Base-by-base conservation (phyloP, 2,888 invertebrate genomes). In the Callosobruchus maculatus region DNA sequence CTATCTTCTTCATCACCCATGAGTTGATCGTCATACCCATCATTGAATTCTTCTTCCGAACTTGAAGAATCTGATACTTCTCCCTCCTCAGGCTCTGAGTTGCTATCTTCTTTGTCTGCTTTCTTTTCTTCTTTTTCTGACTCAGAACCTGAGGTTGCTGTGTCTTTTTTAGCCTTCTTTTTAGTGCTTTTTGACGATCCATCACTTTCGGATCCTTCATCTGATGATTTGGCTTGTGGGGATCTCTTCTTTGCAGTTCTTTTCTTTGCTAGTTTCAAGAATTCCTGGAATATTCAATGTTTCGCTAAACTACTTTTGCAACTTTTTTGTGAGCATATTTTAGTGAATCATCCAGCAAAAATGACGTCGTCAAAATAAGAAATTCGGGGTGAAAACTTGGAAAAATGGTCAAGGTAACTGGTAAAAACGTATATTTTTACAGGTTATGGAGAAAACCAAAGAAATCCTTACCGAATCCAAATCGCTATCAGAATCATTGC, bases 1-100 rank as follows among this genome's bases (percentile, higher is more conserved):
- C 96, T 92, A 88, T 99, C 99, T 80, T 97, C 98, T 76, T 96
- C 97, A 86, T 98, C 98, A 0, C 98, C 98, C 94, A 98, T 98
- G 30, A 98, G 90, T 85, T 98, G 95, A 78, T 98, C 98, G 85
- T 98, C 98, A 82, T 95, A 97, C 77, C 98, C 98, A 88, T 99
- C 98, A 85, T 97, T 94, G 84, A 98, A 98, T 86, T 97, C 97
- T 79, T 94, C 94, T 78, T 95, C 94, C 73, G 90, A 91, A 80
- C 90, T 91, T 0, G 89, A 89, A 78, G 92, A 91, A 77, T 86
- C 86, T 0, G 95, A 95, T 0, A 97, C 96, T 88, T 97, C 97
- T 30, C 95, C 95, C 90, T 96, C 96, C 86, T 96, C 95, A 0
- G 94, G 93, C 82, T 96, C 95, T 72, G 94, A 94, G 77, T 90